A percentile compares a stretch with the other conserved stretches of the same genome.
These are phyloP conservation scores for Oreocharis arfaki DNA, from an alignment of 2,113 vertebrate genomes.

Conservation along the genomic window DNA sequence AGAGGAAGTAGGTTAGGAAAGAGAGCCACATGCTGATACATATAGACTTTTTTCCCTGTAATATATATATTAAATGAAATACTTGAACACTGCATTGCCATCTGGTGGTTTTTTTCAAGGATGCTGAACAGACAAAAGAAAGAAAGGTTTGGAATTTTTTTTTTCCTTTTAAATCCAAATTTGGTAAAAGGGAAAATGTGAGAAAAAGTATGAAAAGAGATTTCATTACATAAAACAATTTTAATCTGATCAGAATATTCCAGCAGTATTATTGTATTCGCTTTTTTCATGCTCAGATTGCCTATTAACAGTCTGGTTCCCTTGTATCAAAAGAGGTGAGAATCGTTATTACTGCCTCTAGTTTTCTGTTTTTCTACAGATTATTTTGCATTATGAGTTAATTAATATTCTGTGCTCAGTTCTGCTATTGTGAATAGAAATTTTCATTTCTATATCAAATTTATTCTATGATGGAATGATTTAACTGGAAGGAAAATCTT, in stretches of 20 bases:
- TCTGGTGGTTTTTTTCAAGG: slow-evolving; percentile 58
- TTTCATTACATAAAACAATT: not conserved
- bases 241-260: not conserved
- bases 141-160: not conserved
- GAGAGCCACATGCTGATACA: not conserved
- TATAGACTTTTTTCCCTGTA: not conserved
- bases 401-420: not conserved
- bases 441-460: not conserved
- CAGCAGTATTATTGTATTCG: not conserved
- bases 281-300: not conserved
- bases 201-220: not conserved
- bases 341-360: not conserved
- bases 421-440: not conserved
- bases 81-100: slow-evolving; percentile 66
- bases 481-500: not conserved
- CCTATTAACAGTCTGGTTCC: not conserved
- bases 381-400: not conserved
- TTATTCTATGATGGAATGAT: not conserved
- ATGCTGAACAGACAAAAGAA: slow-evolving; percentile 35
- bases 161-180: not conserved
- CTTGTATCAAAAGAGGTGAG: not conserved
- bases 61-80: slow-evolving; percentile 7
- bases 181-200: not conserved
- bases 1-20: slow-evolving; percentile 17
- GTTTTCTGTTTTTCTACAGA: not conserved